Base-by-base conservation (phyloP, 2,113 vertebrate species). In the Athene noctua region DNA sequence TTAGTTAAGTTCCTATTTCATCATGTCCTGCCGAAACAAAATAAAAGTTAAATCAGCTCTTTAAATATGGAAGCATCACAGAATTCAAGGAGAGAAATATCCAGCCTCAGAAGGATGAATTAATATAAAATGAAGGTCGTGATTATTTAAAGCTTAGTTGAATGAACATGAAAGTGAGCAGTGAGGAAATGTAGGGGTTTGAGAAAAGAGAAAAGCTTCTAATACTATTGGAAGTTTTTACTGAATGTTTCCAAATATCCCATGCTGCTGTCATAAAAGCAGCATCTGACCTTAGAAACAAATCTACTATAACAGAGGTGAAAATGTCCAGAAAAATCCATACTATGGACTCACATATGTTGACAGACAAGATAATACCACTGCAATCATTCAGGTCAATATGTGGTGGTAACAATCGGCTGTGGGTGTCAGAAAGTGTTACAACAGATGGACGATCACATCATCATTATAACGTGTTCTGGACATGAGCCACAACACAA, bases 401-500 rank as follows among this genome's bases (percentile, higher is more conserved):
- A 92, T 19, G 40, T 85, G 97, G 90, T 47, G 17, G 92, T 36
- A 87, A 88, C 93, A 87, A 88, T 88, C 3, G 49, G 74, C 94
- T 95, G 68, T 62, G 62, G 13, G 59, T 92, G 92, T 97, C 95
- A 97, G 84, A 97, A 98, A 78, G 84, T 77, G 83, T 51, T 65
- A 95, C 58, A 94, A 72, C 94, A 96, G 95, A 97, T 81, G 93
- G 96, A 66, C 6, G 15, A 77, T 73, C 88, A 98, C 90, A 88
- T 68, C 87, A 74, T 80, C 70, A 90, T 87, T 92, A 91, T 65
- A 62, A 96, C 52, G 15, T 49, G 63, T 84, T 87, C 74, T 73
- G 80, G 96, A 94, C 62, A 98, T 74, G 86, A 97, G 95, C 32
- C 71, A 94, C 58, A 73, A 86, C 57, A 89, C 47, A 90, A 62